Base-by-base conservation (phyloP, 2,797 vertebrate species). In the Characodon lateralis region DNA sequence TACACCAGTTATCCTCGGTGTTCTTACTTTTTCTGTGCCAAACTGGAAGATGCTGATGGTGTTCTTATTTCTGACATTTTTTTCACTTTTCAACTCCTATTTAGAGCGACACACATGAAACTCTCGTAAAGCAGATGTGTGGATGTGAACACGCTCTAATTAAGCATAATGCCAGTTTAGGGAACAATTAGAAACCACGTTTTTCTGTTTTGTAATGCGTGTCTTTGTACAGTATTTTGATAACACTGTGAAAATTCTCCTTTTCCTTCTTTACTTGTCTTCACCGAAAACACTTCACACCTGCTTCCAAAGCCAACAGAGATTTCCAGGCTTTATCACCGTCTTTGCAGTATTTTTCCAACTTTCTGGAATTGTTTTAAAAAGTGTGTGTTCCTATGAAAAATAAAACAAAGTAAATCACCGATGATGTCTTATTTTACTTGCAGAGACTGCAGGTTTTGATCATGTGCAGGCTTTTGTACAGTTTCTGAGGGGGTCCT, bases 161-260 rank as follows among this genome's bases (percentile, higher is more conserved):
- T 72, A 55, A 87, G 80, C 68, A 78, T 87, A 66, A 79, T 72
- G 71, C 74, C 82, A 74, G 51, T 84, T 85, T 73, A 83, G 63
- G 84, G 70, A 72, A 53, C 73, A 51, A 74, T 78, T 71, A 66
- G 6, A 69, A 82, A 78, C 71, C 41, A 76, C 72, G 18, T 74
- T 83, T 82, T 28, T 14, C 43, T 80, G 35, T 84, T 65, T 91
- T 89, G 50, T 84, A 88, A 75, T 76, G 80, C 28, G 20, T 81
- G 82, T 72, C 71, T 91, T 94, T 94, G 93, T 95, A 95, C 85
- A 87, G 55, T 90, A 81, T 88, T 93, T 93, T 93, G 87, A 94
- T 90, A 68, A 93, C 91, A 91, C 92, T 94, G 94, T 95, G 94
- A 95, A 94, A 87, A 79, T 86, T 82, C 61, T 72, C 39, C 51